Evolutionary conservation across 2,797 vertebrate genomes (phyloP).

Genomic region (Kryptolebias ocellatus): DNA sequence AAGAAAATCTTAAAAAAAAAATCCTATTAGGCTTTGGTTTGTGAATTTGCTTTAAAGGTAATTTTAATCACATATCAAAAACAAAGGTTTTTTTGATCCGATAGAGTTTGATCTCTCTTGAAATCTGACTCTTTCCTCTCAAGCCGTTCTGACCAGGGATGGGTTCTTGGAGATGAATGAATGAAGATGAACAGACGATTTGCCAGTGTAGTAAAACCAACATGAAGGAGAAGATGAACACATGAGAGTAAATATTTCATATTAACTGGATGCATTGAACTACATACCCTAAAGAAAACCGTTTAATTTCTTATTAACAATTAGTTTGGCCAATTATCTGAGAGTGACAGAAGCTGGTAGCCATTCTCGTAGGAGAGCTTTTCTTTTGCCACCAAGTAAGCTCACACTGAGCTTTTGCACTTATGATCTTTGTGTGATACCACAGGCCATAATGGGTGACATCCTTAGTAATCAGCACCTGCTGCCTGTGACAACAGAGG

Average conservation of each 20-base stretch:
- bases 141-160: too few relatives aligned
- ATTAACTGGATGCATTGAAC: neutral
- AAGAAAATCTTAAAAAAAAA: too few relatives aligned
- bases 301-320: neutral
- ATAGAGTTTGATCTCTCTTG: too few relatives aligned
- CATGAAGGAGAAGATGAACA: neutral
- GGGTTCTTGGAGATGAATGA: too few relatives aligned
- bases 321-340: slow-evolving; percentile 6
- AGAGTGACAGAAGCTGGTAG: slow-evolving; percentile 36
- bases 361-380: slow-evolving; percentile 2
- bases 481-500: slow-evolving; percentile 71
- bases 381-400: slow-evolving; percentile 34
- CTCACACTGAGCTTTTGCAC: slow-evolving; percentile 38
- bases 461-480: slow-evolving; percentile 83
- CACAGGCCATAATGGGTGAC: slow-evolving; percentile 67
- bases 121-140: too few relatives aligned
- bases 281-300: neutral
- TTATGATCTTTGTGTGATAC: slow-evolving; percentile 67
- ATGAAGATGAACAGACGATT: too few relatives aligned
- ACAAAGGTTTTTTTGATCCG: too few relatives aligned
- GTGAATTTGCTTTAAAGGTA: too few relatives aligned
- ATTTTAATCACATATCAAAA: too few relatives aligned
- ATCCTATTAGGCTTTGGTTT: too few relatives aligned
- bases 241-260: neutral
- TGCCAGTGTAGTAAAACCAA: too few relatives aligned